These are phyloP conservation scores for Ormyrus nitidulus DNA, from an alignment of 2,888 invertebrate species.

Conservation along the genomic window DNA sequence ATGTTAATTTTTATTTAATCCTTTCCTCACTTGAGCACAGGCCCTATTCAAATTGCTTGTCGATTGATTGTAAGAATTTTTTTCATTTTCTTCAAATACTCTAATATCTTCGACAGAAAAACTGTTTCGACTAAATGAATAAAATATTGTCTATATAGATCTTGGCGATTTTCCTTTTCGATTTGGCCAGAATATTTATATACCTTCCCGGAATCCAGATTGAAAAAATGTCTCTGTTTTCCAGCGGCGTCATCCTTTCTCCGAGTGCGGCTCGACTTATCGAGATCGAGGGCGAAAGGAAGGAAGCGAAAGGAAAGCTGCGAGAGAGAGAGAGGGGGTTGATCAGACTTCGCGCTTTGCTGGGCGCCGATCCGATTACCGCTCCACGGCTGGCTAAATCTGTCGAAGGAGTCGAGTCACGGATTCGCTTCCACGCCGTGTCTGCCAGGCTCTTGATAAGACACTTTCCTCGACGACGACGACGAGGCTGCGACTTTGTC, in stretches of 20 bases:
- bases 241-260: not conserved
- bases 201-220: not conserved
- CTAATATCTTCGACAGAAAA: no score
- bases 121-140: no score
- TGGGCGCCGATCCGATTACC: slow-evolving; percentile 57
- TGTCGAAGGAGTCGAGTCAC: slow-evolving; percentile 50
- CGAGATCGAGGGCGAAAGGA: not conserved
- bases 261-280: slow-evolving; percentile 29
- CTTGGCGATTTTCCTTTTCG: no score
- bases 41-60: no score
- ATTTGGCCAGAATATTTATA: not conserved
- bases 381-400: slow-evolving; percentile 51
- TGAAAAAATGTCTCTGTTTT: slow-evolving; percentile 32
- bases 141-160: no score
- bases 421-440: slow-evolving; percentile 53
- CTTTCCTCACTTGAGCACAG: no score
- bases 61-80: no score
- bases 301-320: no score
- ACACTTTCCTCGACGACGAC: slow-evolving; percentile 20
- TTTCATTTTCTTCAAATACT: no score
- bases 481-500: slow-evolving; percentile 1
- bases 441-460: slow-evolving; percentile 58
- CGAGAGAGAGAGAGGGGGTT: not conserved
- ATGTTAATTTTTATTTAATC: no score
- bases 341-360: slow-evolving; percentile 58